Evolutionary conservation across 23 tunicate species (phyloP), one percentile per base, ranked within the genome.

Genomic region (Trididemnum clinides): DNA sequence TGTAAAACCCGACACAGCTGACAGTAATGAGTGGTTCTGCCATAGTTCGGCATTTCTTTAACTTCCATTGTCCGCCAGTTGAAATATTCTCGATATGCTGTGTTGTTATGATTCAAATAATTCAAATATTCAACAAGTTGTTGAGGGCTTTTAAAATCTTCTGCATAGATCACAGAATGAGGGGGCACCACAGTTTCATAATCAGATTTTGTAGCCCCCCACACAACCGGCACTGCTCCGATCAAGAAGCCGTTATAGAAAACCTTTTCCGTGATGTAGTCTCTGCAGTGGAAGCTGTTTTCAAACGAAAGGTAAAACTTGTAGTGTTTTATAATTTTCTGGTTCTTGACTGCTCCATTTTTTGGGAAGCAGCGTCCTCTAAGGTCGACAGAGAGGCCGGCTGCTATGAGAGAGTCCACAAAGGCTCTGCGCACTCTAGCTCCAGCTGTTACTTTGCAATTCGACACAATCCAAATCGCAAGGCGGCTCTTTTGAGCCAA

Each of bases 81-180:
- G 21, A 82, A 63, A 30, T 70, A 82, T 82, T 82, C 54, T 34
- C 72, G 32, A 64, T 82, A 82, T 7, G 86, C 86, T 28, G 81
- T 70, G 20, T n/a, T 34, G 50, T 82, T 82, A 21, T 64, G 29
- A 34, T 82, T 54, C 21, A 82, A 54, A 82, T 82, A 82, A 3
- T 82, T 84, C 79, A 87, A 84, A 62, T 87, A 87, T 34, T 83
- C 81, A 31, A 66, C 90, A 33, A 87, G 33, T 32, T 87, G 63
- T 4, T 21, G 19, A 20, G 85, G 86, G 19, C 64, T 21, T 23
- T 38, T 20, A 33, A 87, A 87, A 62, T 87, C 90, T 33, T 87
- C 90, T 1, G 80, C 90, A 34, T 59, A 71, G 28, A 87, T 87
- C 37, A 33, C 83, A 4, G 90, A 87, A 1, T 51, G 32, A 32